Conservation (phyloP, 2,113 vertebrate species). For the Okapia johnstoni region DNA sequence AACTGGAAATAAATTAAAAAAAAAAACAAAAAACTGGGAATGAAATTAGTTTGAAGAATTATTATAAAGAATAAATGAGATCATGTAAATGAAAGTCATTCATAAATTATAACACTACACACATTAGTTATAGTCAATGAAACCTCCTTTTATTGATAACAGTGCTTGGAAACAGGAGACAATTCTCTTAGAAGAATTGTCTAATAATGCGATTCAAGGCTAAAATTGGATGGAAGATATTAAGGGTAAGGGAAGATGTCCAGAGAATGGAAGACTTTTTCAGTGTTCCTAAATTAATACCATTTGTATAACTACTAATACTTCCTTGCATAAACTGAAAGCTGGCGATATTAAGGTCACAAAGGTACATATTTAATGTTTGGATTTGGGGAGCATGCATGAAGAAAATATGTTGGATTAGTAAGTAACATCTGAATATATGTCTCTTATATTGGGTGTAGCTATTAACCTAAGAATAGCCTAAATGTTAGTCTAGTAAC, state of each 20-base stretch:
- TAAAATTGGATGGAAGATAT: background rate
- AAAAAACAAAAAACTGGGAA: background rate
- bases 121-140: background rate
- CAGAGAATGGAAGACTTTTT: background rate
- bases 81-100: slow-evolving; percentile 11
- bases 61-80: background rate
- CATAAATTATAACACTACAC: background rate
- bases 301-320: background rate
- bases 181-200: background rate
- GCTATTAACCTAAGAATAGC: background rate
- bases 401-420: background rate
- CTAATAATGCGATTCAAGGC: background rate
- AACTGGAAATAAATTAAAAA: background rate
- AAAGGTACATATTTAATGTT: background rate
- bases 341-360: background rate
- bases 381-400: background rate
- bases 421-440: background rate
- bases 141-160: background rate
- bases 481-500: background rate
- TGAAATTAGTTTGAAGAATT: background rate
- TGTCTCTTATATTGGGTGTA: background rate
- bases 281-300: background rate
- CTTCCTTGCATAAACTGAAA: background rate
- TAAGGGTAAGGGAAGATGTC: background rate
- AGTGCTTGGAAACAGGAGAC: background rate